Conservation (phyloP, 1,140 invertebrate genomes). For the Bombus pascuorum region DNA sequence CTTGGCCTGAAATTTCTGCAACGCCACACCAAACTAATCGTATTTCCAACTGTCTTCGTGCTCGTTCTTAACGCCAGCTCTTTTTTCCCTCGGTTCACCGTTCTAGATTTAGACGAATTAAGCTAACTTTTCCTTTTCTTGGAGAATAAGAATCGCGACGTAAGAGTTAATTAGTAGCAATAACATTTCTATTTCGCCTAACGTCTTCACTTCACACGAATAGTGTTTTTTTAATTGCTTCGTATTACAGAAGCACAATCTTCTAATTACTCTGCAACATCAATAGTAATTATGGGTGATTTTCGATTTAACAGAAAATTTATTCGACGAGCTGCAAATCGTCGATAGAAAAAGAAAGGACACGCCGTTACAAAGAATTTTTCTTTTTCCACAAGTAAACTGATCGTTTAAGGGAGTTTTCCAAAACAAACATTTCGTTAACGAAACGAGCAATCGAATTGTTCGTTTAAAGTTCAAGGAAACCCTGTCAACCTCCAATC, state of each 20-base stretch:
- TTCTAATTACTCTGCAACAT: background rate
- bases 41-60: background rate
- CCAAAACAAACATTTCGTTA: too few species aligned
- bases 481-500: background rate
- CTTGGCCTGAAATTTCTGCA: constrained; percentile 10
- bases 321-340: too few species aligned
- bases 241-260: too few species aligned
- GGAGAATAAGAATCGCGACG: too few species aligned
- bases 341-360: too few species aligned
- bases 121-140: background rate
- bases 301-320: background rate
- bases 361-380: background rate
- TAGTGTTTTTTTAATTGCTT: too few species aligned
- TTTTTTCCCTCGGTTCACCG: background rate
- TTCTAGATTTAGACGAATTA: background rate
- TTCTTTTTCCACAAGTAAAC: background rate
- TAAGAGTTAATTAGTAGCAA: too few species aligned
- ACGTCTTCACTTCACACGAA: too few species aligned
- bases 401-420: too few species aligned
- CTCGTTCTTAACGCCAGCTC: background rate
- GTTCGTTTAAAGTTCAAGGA: background rate
- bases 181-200: too few species aligned
- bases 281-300: background rate
- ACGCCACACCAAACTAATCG: background rate
- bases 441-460: too few species aligned